Evolutionary conservation across 2,797 vertebrate species (phyloP), one percentile per base, ranked within the genome.

Genomic region (Salmo trutta): DNA sequence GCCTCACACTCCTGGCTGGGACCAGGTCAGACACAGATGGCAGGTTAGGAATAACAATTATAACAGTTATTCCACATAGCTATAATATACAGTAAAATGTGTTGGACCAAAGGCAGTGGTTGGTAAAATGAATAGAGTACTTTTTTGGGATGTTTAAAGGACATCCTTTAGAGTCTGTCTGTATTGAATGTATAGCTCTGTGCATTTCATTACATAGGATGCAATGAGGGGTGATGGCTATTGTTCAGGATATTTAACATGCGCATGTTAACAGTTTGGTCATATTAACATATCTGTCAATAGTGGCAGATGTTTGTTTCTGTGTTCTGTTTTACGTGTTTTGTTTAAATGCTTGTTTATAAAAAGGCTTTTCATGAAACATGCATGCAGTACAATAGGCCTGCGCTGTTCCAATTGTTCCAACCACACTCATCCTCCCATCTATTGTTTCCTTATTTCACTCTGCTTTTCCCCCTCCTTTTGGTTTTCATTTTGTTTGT

Each of bases 401-500:
- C 68, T 52, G 15, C 17, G 14, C 41, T 47, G 41, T 47, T 47
- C 10, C 41, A 10, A 47, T 21, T 77, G 70, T 77, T 87, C 62
- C 69, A 81, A 81, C 76, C 51, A 56, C 53, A 62, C 75, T 47
- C 71, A 75, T n/a, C 54, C 19, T 31, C 29, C 19, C 36, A 14
- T 80, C 79, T 72, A 75, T 74, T 56, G 41, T 83, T 80, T 83
- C 70, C 70, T 12, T 31, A 67, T 51, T 85, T 81, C 72, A 71
- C 77, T 87, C 10, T 83, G 82, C 78, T 74, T 68, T 79, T 70
- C 76, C 70, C 56, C 80, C 79, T 88, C 71, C 52, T 62, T 51
- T 66, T 75, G 85, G 77, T 73, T 74, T 51, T 75, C 76, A 83
- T 66, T 21, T 82, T 93, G 90, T 93, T 92, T 92, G 75, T 84